These are phyloP conservation scores for Periphyllus acericola DNA, from an alignment of 2,888 invertebrate species.

Conservation along the genomic window DNA sequence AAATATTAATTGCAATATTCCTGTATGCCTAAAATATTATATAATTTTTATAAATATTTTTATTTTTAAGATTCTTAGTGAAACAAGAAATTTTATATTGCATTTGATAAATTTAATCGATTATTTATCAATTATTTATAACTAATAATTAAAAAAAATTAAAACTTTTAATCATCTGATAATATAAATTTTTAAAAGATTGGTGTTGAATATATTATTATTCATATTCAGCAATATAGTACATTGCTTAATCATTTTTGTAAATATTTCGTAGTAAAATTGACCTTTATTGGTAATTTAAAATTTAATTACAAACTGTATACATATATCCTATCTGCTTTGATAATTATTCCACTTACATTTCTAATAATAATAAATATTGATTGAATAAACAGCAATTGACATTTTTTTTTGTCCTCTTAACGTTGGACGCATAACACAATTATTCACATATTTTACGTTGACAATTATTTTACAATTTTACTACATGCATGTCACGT, in stretches of 20 bases:
- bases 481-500: conserved; percentile 2
- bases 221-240: too few species aligned
- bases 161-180: not conserved
- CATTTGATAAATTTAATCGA: not conserved
- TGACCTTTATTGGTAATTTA: not conserved
- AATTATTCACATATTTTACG: conserved; percentile 25
- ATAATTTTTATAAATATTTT: too few species aligned
- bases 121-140: not conserved
- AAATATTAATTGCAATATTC: too few species aligned
- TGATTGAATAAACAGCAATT: conserved; percentile 26
- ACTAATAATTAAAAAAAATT: not conserved
- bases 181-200: not conserved
- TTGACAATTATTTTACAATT: not conserved
- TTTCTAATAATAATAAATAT: conserved; percentile 16
- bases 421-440: not conserved
- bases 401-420: conserved; percentile 11
- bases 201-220: not conserved
- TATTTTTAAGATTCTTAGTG: too few species aligned
- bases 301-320: conserved; percentile 15
- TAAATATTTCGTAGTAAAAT: too few species aligned
- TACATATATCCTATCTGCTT: not conserved
- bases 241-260: too few species aligned
- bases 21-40: too few species aligned
- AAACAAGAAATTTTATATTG: not conserved
- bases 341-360: conserved; percentile 1